A percentile compares a stretch with the other conserved stretches of the same genome.
These are phyloP conservation scores for Limnephilus auricula DNA, from an alignment of 2,888 invertebrate genomes.

Conservation along the genomic window DNA sequence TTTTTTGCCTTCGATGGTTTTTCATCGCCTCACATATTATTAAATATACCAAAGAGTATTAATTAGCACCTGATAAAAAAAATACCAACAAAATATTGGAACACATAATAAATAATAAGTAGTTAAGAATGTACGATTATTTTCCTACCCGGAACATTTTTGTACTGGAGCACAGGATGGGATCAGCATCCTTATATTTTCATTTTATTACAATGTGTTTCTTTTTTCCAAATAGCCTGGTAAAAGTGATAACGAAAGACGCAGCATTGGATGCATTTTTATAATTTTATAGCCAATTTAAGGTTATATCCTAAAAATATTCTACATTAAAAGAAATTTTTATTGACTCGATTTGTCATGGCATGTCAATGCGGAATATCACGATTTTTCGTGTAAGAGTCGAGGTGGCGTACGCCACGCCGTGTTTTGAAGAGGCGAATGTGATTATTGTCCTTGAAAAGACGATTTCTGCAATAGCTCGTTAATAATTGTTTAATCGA, in stretches of 20 bases:
- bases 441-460: too few species aligned
- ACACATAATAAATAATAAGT: background rate
- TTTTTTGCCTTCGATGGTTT: background rate
- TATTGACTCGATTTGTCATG: too few species aligned
- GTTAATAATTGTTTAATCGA: background rate
- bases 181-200: background rate
- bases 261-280: background rate
- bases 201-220: background rate
- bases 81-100: background rate
- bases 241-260: background rate
- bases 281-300: too few species aligned
- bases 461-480: background rate
- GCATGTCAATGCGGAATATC: too few species aligned
- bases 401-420: too few species aligned
- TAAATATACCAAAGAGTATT: background rate
- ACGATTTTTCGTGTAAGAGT: too few species aligned
- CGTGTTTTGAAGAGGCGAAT: too few species aligned
- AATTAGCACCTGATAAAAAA: background rate
- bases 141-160: background rate
- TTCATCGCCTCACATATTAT: background rate
- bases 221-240: background rate
- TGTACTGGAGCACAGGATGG: background rate
- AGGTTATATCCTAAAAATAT: too few species aligned
- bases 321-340: too few species aligned
- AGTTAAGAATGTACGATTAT: background rate